These are phyloP conservation scores for Sesia apiformis DNA, from an alignment of 2,888 invertebrate genomes.

Conservation along the genomic window DNA sequence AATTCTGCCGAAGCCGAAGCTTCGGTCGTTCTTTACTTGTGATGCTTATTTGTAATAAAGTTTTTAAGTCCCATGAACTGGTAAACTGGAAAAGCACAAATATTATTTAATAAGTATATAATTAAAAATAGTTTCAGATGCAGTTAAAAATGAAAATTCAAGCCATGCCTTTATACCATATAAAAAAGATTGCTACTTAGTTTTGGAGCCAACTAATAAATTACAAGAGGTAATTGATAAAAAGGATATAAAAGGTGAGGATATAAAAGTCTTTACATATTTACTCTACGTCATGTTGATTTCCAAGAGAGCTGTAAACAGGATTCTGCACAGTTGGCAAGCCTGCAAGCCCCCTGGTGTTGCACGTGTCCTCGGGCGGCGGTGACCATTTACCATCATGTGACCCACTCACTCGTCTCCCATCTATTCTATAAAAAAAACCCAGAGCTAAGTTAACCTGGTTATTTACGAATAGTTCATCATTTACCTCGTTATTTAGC, in stretches of 20 bases:
- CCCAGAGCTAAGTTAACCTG: no score
- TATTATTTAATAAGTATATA: not conserved
- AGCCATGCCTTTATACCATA: slow-evolving; percentile 22
- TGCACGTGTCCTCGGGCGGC: no score
- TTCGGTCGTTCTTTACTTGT: not conserved
- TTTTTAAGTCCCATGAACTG: not conserved
- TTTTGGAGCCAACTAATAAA: not conserved
- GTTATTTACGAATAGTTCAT: no score
- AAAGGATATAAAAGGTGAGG: not conserved
- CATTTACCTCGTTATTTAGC: no score
- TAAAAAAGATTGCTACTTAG: slow-evolving; percentile 25
- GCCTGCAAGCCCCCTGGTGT: no score
- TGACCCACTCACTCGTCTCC: no score
- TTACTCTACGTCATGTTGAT: not conserved
- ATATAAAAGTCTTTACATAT: not conserved
- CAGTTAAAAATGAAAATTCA: slow-evolving; percentile 31
- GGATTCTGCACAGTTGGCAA: no score
- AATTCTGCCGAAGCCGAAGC: no score
- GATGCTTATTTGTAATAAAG: not conserved
- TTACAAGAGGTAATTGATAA: not conserved
- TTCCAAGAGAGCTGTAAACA: no score
- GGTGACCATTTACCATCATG: no score
- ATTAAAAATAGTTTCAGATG: slow-evolving; percentile 18
- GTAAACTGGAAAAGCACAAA: not conserved
- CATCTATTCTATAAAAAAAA: no score